Percentiles rank a stretch among this genome's conserved stretches.
Evolutionary conservation across 1,140 invertebrate genomes (phyloP).

Genomic region (Pteromalus puparum): DNA sequence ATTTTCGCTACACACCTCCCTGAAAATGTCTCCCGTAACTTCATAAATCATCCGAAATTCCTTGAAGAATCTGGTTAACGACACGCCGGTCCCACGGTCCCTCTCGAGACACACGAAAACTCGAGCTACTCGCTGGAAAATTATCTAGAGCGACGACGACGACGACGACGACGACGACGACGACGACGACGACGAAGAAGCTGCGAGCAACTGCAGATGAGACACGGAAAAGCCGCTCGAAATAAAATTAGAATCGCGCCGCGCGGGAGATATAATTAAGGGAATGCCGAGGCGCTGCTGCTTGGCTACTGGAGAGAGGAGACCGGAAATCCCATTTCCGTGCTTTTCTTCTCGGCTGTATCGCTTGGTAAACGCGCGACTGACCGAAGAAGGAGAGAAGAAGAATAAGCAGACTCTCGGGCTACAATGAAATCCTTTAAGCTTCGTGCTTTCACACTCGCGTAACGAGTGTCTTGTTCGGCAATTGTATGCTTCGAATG

Average conservation of each 20-base stretch:
- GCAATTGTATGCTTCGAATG: background rate
- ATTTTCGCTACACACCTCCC: too few relatives aligned
- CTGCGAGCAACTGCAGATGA: background rate
- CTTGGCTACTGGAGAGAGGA: background rate
- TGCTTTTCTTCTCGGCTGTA: conserved; percentile 8
- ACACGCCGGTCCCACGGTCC: too few relatives aligned
- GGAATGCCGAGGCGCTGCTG: background rate
- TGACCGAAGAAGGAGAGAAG: background rate
- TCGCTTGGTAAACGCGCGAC: background rate
- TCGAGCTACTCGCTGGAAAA: too few relatives aligned
- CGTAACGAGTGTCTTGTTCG: background rate
- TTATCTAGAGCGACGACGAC: too few relatives aligned
- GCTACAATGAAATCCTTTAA: conserved; percentile 5
- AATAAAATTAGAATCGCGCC: conserved; percentile 25
- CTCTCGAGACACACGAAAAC: too few relatives aligned
- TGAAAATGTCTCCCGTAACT: background rate
- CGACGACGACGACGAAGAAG: background rate
- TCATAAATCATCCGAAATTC: background rate
- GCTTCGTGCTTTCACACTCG: background rate
- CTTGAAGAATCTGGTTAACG: too few relatives aligned
- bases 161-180: too few relatives aligned
- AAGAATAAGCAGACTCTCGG: background rate
- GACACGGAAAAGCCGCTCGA: background rate
- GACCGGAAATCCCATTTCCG: conserved; percentile 33
- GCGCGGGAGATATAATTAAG: conserved; percentile 12